Conservation (phyloP, 2,888 invertebrate genomes). For the Caenorhabditis doughertyi region DNA sequence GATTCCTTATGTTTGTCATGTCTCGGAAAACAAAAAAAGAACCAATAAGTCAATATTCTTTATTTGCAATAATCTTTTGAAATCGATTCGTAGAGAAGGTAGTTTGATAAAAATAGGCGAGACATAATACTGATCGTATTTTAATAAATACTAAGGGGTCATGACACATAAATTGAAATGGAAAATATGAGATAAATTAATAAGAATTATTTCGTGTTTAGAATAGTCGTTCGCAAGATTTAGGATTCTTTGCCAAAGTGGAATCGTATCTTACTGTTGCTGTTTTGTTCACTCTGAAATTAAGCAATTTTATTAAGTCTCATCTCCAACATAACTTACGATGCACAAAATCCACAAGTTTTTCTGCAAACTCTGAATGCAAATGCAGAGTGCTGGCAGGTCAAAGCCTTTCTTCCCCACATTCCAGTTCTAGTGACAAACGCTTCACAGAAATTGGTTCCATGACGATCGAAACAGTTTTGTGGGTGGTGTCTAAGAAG, state of each 20-base stretch:
- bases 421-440: slow-evolving; percentile 68
- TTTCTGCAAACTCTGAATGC: slow-evolving; percentile 78
- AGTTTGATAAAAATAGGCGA: background rate
- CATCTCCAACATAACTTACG: slow-evolving; percentile 23
- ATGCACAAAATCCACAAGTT: slow-evolving; percentile 77
- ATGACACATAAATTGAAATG: slow-evolving; percentile 49
- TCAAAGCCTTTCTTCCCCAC: slow-evolving; percentile 70
- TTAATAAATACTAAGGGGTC: slow-evolving; percentile 41
- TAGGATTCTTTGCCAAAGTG: slow-evolving; percentile 71
- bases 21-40: slow-evolving; percentile 14
- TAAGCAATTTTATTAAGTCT: background rate
- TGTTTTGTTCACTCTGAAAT: slow-evolving; percentile 65
- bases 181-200: slow-evolving; percentile 11
- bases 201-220: slow-evolving; percentile 35
- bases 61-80: slow-evolving; percentile 28
- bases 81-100: slow-evolving; percentile 1
- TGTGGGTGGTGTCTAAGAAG: slow-evolving; percentile 68
- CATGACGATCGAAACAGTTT: slow-evolving; percentile 75
- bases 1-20: background rate
- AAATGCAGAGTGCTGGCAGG: slow-evolving; percentile 76
- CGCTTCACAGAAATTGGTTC: slow-evolving; percentile 72
- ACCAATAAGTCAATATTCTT: slow-evolving; percentile 20
- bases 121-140: slow-evolving; percentile 24
- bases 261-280: slow-evolving; percentile 74
- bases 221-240: slow-evolving; percentile 72